Evolutionary conservation across 1,140 invertebrate species (phyloP).

Genomic region (Diachasma alloeum): DNA sequence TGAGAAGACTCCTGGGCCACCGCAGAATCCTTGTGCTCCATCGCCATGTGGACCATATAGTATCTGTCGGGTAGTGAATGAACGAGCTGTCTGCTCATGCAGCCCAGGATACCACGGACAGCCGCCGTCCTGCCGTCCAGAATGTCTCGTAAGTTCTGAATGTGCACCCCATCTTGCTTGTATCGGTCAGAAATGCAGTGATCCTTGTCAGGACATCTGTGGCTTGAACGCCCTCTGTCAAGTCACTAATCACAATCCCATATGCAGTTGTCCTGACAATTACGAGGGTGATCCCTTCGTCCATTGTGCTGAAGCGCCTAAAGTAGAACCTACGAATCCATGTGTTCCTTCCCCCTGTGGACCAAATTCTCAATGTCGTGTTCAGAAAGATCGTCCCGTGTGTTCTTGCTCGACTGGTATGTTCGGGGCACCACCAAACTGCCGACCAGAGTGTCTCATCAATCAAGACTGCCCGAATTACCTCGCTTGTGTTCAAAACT

Average conservation of each 20-base stretch:
- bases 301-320: constrained; percentile 71
- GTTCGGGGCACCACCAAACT: constrained; percentile 83
- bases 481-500: constrained; percentile 79
- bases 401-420: constrained; percentile 81
- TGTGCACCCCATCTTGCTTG: constrained; percentile 78
- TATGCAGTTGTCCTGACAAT: constrained; percentile 81
- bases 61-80: constrained; percentile 75
- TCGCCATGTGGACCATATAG: constrained; percentile 85
- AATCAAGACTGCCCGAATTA: constrained; percentile 81
- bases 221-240: constrained; percentile 81
- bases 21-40: constrained; percentile 77
- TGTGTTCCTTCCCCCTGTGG: constrained; percentile 85
- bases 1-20: constrained; percentile 59
- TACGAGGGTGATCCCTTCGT: constrained; percentile 85
- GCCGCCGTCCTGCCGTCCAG: constrained; percentile 79
- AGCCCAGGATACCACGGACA: constrained; percentile 77
- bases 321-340: constrained; percentile 66
- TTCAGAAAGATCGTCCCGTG: constrained; percentile 73
- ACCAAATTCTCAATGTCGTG: constrained; percentile 79
- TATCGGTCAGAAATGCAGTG: constrained; percentile 80
- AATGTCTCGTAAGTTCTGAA: constrained; percentile 82
- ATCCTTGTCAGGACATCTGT: constrained; percentile 83
- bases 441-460: constrained; percentile 80
- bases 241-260: constrained; percentile 84
- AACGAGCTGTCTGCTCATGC: constrained; percentile 82